phyloP scores from a whole-genome alignment of 2,113 vertebrate species.

The Trogon surrucura region DNA sequence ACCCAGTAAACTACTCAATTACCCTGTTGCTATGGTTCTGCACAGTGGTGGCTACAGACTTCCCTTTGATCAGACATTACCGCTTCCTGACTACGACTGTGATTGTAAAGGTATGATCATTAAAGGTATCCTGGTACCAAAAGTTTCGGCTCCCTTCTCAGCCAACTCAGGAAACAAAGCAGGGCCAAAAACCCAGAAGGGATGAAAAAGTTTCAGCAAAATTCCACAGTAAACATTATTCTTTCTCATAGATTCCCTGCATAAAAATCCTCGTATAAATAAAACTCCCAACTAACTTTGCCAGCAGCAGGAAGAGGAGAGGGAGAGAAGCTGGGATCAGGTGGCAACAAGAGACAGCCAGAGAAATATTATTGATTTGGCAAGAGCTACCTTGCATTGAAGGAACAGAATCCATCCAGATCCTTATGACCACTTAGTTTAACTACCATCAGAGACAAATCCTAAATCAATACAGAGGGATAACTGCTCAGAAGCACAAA shows the following conservation, averaged over 20 bases:
- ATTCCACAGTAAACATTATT: background rate
- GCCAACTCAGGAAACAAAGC: background rate
- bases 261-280: background rate
- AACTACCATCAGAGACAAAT: background rate
- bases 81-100: background rate
- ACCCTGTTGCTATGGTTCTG: background rate
- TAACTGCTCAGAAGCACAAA: background rate
- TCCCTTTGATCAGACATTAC: background rate
- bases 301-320: background rate
- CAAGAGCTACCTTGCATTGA: background rate
- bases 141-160: background rate
- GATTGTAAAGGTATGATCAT: background rate
- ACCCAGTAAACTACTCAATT: background rate
- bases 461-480: background rate
- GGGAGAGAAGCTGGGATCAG: background rate
- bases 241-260: background rate
- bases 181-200: background rate
- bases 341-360: background rate
- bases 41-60: background rate
- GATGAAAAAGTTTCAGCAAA: background rate
- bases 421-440: background rate
- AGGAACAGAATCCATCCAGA: background rate
- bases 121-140: background rate
- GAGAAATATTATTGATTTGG: background rate
- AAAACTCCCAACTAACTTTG: background rate